A percentile compares a stretch with the other conserved stretches of the same genome.
Evolutionary conservation across 1,140 invertebrate genomes (phyloP).

Genomic region (Eubasilissa regina): DNA sequence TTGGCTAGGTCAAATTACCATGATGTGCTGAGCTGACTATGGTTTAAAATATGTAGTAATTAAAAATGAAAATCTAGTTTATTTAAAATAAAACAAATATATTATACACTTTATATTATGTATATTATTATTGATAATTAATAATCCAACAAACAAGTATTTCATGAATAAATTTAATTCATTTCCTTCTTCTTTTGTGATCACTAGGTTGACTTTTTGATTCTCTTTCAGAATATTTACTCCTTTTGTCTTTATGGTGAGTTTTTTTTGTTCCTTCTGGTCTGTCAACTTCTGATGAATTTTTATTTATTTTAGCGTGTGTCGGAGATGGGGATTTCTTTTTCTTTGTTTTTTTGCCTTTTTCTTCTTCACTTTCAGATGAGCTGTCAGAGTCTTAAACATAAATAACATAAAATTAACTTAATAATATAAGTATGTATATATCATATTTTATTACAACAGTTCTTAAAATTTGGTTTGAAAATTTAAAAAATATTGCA

Average conservation of each 20-base stretch:
- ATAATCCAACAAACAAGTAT: too few species aligned
- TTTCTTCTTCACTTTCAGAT: constrained; percentile 33
- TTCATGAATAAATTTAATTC: neutral
- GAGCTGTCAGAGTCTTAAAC: constrained; percentile 61
- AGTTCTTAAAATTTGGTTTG: too few species aligned
- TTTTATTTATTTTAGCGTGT: constrained; percentile 26
- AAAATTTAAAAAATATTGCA: too few species aligned
- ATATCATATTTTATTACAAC: too few species aligned
- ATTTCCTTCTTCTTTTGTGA: neutral
- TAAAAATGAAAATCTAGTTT: too few species aligned
- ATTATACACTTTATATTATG: too few species aligned
- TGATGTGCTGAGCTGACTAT: too few species aligned
- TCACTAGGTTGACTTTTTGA: neutral
- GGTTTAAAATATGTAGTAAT: too few species aligned
- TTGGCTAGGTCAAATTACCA: too few species aligned
- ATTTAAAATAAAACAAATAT: too few species aligned
- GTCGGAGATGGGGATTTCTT: constrained; percentile 3
- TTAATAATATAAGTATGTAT: too few species aligned
- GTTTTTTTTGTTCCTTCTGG: neutral
- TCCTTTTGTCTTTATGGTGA: neutral
- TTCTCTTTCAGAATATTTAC: neutral
- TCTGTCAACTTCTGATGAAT: neutral
- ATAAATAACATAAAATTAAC: constrained; percentile 47
- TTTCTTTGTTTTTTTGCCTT: constrained; percentile 20
- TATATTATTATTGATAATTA: too few species aligned